A percentile compares a stretch with the other conserved stretches of the same genome.
These are phyloP conservation scores for Pseudomyrmex sp. DNA, from an alignment of 1,140 invertebrate species.

Conservation along the genomic window DNA sequence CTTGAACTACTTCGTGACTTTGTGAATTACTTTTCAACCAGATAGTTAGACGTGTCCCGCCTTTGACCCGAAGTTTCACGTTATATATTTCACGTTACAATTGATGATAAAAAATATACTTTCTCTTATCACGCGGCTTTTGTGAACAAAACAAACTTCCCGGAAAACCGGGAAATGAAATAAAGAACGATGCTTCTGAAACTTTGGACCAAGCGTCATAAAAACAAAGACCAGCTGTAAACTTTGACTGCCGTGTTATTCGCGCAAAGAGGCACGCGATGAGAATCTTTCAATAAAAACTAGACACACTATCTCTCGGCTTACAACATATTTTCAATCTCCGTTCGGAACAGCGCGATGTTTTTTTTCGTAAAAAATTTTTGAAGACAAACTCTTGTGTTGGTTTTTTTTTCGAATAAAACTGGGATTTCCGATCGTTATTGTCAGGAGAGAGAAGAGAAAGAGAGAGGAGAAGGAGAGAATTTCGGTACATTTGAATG, in stretches of 20 bases:
- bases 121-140: neutral
- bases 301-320: neutral
- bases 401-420: too few relatives aligned
- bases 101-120: neutral
- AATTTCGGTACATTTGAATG: too few relatives aligned
- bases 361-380: too few relatives aligned
- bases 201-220: constrained; percentile 31
- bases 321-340: neutral
- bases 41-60: neutral
- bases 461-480: too few relatives aligned
- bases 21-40: constrained; percentile 33
- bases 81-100: too few relatives aligned
- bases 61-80: neutral
- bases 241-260: constrained; percentile 5
- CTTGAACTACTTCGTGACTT: constrained; percentile 33
- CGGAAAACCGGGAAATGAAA: constrained; percentile 64
- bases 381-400: too few relatives aligned
- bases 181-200: constrained; percentile 47
- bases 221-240: constrained; percentile 35
- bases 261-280: neutral
- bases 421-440: too few relatives aligned
- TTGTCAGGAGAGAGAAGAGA: too few relatives aligned
- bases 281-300: constrained; percentile 19
- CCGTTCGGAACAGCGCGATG: too few relatives aligned
- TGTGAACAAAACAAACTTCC: neutral